These are phyloP conservation scores for Decapterus maruadsi DNA, from an alignment of 2,797 vertebrate species.

Conservation along the genomic window DNA sequence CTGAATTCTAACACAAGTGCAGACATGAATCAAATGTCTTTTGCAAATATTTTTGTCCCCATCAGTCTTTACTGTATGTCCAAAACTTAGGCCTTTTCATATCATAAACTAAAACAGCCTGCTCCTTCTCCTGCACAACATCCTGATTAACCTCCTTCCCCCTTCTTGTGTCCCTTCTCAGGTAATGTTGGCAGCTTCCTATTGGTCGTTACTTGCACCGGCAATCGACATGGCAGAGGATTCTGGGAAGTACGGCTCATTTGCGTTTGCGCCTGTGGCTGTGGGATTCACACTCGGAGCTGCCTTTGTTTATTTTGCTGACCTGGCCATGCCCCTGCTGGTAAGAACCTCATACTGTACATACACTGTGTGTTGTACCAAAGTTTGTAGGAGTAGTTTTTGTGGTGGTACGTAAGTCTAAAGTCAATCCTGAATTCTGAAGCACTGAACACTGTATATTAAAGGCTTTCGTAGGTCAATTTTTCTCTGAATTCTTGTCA, in stretches of 20 bases:
- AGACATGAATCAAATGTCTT: too few species aligned
- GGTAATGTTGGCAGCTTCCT: conserved; percentile 98
- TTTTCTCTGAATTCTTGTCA: neutral
- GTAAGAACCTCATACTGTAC: conserved; percentile 85
- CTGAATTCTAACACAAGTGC: too few species aligned
- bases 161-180: conserved; percentile 57
- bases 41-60: too few species aligned
- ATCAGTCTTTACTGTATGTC: too few species aligned
- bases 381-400: neutral
- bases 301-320: conserved; percentile 92
- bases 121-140: too few species aligned
- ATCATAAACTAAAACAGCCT: too few species aligned
- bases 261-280: conserved; percentile 92
- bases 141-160: neutral
- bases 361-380: neutral
- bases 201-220: conserved; percentile 96
- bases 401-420: neutral
- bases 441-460: neutral
- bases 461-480: neutral
- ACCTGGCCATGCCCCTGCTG: conserved; percentile 89
- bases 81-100: too few species aligned
- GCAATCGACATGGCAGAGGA: conserved; percentile 93
- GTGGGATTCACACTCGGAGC: conserved; percentile 92
- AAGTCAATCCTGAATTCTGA: too few species aligned
- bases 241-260: conserved; percentile 91